Evolutionary conservation across 53 echinoderm and acorn worm species (phyloP).

Genomic region (Henricia sp.): DNA sequence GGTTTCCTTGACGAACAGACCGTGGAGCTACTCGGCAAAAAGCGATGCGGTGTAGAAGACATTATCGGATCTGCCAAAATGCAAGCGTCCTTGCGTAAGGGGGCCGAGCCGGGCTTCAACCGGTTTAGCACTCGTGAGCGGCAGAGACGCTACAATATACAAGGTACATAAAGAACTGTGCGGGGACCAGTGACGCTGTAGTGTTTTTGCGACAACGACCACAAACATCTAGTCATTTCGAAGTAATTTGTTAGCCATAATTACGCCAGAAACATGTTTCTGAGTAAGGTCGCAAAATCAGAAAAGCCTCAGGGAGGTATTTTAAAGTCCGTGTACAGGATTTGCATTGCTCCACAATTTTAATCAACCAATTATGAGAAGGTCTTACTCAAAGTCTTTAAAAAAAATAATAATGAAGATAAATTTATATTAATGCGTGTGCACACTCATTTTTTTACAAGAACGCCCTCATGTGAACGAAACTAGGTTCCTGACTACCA

Average conservation of each 20-base stretch:
- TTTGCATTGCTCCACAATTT: no score
- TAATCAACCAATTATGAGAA: no score
- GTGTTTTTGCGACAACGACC: no score
- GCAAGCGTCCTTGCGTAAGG: conserved; percentile 30
- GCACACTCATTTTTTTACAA: no score
- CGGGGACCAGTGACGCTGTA: not conserved
- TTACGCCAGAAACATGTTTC: no score
- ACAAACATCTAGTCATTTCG: not conserved
- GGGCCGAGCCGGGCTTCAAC: conserved; percentile 14
- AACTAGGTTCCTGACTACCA: no score
- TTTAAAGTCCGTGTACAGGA: no score
- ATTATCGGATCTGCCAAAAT: conserved; percentile 70
- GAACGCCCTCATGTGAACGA: no score
- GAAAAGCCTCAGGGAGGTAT: no score
- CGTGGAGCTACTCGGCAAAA: conserved; percentile 46
- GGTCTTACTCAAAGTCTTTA: no score
- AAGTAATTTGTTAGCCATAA: not conserved
- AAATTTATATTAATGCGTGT: no score
- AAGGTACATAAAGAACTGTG: conserved; percentile 5
- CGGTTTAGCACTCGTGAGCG: not conserved
- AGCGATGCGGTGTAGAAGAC: conserved; percentile 73
- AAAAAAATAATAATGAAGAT: not conserved
- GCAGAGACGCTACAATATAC: conserved; percentile 41
- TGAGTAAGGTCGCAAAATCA: no score
- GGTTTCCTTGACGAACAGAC: conserved; percentile 76